Conservation (phyloP, 2,797 vertebrate genomes). For the Saguinus oedipus region DNA sequence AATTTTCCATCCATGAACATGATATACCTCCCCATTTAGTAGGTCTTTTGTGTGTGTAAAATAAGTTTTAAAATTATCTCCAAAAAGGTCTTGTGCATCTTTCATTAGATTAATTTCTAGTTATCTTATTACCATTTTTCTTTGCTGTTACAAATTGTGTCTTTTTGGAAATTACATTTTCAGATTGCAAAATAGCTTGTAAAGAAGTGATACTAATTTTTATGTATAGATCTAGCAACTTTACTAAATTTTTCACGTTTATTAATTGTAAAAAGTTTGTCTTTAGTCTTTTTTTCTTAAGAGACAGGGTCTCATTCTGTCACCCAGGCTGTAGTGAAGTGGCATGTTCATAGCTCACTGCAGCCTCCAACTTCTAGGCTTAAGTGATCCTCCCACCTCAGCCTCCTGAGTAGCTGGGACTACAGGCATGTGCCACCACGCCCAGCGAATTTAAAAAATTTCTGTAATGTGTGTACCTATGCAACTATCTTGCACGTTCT, state of each 20-base stretch:
- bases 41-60: neutral
- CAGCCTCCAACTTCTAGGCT: no score
- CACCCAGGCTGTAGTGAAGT: no score
- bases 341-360: no score
- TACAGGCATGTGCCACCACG: no score
- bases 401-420: no score
- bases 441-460: no score
- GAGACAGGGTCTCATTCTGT: no score
- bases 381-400: no score
- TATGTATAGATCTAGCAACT: neutral
- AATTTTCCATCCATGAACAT: neutral
- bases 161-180: constrained; percentile 48
- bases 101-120: constrained; percentile 13
- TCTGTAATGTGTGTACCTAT: no score
- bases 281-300: neutral
- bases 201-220: constrained; percentile 10
- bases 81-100: neutral
- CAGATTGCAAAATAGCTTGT: neutral
- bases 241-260: constrained; percentile 36
- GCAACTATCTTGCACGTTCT: no score
- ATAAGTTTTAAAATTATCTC: constrained; percentile 4
- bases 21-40: neutral
- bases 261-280: constrained; percentile 19
- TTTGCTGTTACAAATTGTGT: neutral
- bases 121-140: neutral